Base-by-base conservation (phyloP, 2,113 vertebrate genomes). In the Misgurnus anguillicaudatus region DNA sequence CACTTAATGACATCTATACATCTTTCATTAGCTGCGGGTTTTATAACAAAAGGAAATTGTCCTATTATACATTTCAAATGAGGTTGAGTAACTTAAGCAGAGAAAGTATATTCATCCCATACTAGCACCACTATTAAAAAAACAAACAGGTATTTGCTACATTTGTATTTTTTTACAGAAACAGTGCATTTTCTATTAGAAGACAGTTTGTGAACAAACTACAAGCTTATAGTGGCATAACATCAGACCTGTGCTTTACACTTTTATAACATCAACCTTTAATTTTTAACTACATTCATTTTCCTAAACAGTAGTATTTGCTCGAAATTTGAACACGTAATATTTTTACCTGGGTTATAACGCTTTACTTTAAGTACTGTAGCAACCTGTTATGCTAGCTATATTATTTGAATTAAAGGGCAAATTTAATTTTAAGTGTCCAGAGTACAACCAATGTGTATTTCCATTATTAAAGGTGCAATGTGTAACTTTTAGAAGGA, bases 381-480 rank as follows among this genome's bases (percentile, higher is more conserved):
- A 60, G 79, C 65, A 9, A 48, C 51, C 10, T 55, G 31, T 21
- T 9, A 69, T 36, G 47, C 58, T 71, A 80, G 78, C 72, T 41
- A 45, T 61, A n/a, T 71, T 76, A 41, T 53, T 62, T 45, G 19
- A 75, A 74, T 75, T 74, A 84, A 84, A 80, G 74, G 74, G 69
- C 63, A 78, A 36, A 68, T 66, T 78, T 19, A 74, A 24, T 24
- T 24, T 38, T 47, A 55, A 53, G 51, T 73, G 42, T 68, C 45
- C 78, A 72, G n/a, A 38, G 31, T 31, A 36, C 65, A 55, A 55
- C 19, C 19, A 55, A 17, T 77, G 8, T 45, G 4, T 47, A 42
- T 11, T 65, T 51, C 10, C 67, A 71, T 55, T n/a, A 62, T 48
- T 31, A 61, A 45, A 45, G 42, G 42, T 6, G 10, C 10, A 45